Percentiles rank a stretch among this genome's conserved stretches.
phyloP scores from a whole-genome alignment of 1,140 invertebrate genomes.

The Arion vulgaris region DNA sequence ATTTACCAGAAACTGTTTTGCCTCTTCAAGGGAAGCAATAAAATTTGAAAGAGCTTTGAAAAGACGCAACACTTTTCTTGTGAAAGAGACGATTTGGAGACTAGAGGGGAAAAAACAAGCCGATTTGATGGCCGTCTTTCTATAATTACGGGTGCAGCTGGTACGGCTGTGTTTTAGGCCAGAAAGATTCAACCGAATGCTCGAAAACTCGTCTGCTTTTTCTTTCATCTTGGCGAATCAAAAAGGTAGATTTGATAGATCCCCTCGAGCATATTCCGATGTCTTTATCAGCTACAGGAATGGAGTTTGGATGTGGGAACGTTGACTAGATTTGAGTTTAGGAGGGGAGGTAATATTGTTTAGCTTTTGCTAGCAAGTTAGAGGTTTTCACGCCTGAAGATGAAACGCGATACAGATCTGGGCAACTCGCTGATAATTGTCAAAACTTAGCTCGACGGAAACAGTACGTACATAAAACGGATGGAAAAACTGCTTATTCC shows the following conservation, averaged over 20 bases:
- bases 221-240: neutral
- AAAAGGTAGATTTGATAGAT: slow-evolving; percentile 3
- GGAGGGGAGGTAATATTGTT: neutral
- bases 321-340: neutral
- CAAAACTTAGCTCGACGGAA: neutral
- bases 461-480: slow-evolving; percentile 14
- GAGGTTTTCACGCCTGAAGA: slow-evolving; percentile 16
- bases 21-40: slow-evolving; percentile 16
- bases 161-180: neutral
- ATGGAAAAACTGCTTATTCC: slow-evolving; percentile 2
- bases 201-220: neutral
- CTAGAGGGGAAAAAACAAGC: neutral
- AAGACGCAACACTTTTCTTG: slow-evolving; percentile 16
- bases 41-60: slow-evolving; percentile 19
- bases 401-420: slow-evolving; percentile 16
- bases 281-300: neutral
- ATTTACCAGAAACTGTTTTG: slow-evolving; percentile 10
- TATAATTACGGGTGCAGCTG: neutral
- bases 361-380: neutral
- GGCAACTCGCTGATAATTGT: slow-evolving; percentile 2
- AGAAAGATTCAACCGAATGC: neutral
- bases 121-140: neutral
- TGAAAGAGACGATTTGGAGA: neutral
- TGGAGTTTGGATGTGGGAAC: neutral
- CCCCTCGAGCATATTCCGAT: neutral